Base-by-base conservation (phyloP, 2,888 invertebrate genomes). In the Prionchulus punctatus region DNA sequence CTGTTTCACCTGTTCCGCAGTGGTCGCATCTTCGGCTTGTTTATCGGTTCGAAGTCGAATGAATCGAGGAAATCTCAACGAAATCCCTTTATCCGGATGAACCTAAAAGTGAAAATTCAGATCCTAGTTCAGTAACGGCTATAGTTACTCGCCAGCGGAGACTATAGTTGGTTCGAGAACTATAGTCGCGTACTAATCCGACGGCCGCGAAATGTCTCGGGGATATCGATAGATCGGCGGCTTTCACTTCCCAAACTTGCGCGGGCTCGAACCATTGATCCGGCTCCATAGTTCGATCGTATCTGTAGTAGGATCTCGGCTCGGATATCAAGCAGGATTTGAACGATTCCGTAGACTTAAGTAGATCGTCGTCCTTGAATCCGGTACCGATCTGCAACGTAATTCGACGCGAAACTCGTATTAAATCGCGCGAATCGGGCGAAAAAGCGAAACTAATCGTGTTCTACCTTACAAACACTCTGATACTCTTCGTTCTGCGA, bases 211-310 rank as follows among this genome's bases (percentile, higher is more conserved):
- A 80, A 73, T 98, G 91, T 53, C 85, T 82, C 21, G 98, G 94
- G 31, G 94, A 96, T 51, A 98, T 79, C 3, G 94, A 94, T 57
- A 98, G 79, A 79, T 98, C 96, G 0, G 96, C 96, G 72, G 91
- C 90, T 71, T 92, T 90, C 56, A 94, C 81, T 78, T 94, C 94
- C 90, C 91, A 92, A 57, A 98, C 91, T 72, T 83, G 80, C 21
- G 81, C 81, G 2, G 89, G 80, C 62, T 82, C 81, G 71, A 92
- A 83, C 91, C 92, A 92, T 67, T 82, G 84, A 76, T 92, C 91
- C 1, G 91, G 85, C 25, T 70, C 70, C 64, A 84, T 80, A 4
- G 79, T 75, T 0, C 72, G 62, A 72, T 90, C 89, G 71, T 77
- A 91, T 50, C 82, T 78, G 67, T 86, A 89, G 70, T 91, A 90